phyloP scores from a whole-genome alignment of 2,797 vertebrate species.

The Heteromormyrus szaboi region DNA sequence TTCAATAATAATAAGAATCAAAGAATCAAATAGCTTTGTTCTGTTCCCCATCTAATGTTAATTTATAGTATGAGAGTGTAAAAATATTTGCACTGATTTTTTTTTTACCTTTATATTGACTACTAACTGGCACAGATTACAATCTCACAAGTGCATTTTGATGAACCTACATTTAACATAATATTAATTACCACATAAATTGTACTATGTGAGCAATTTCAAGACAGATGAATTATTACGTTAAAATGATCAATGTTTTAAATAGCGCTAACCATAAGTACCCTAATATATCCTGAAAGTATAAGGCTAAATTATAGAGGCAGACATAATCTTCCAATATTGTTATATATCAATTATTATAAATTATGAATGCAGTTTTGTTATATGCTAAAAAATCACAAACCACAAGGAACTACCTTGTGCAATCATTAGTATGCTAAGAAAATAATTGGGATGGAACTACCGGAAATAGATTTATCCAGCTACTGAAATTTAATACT shows the following conservation, averaged over 20 bases:
- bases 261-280: neutral
- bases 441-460: neutral
- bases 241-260: neutral
- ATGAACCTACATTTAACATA: neutral
- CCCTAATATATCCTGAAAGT: neutral
- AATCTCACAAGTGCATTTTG: neutral
- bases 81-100: neutral
- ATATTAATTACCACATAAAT: neutral
- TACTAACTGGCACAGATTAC: neutral
- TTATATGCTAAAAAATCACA: neutral
- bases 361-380: neutral
- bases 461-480: neutral
- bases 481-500: neutral
- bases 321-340: neutral
- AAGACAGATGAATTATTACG: neutral
- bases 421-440: neutral
- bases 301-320: neutral
- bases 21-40: neutral
- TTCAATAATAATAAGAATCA: neutral
- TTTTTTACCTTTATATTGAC: neutral
- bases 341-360: neutral
- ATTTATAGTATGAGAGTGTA: neutral
- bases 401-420: neutral
- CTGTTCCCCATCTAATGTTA: neutral
- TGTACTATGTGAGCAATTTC: neutral